Evolutionary conservation across 1,140 invertebrate species (phyloP), one percentile per base, ranked within the genome.

Genomic region (Daktulosphaira vitifoliae): DNA sequence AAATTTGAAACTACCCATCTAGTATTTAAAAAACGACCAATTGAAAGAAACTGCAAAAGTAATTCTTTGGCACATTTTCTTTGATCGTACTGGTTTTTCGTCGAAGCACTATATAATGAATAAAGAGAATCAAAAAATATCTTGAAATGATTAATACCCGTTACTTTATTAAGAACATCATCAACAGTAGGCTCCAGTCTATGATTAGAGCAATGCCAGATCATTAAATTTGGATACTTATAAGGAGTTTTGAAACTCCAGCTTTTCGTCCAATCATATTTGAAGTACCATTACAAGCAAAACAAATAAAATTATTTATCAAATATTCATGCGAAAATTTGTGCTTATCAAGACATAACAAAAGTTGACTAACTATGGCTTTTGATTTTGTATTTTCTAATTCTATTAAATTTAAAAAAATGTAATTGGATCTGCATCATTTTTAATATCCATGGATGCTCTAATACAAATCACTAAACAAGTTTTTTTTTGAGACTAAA

Each of bases 181-280:
- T 50, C 23, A 26, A 50, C 23, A 50, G 23, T 15, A 26, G 26
- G 48, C 13, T 50, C 23, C 8, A 50, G 48, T 25, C 48, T 25
- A 26, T 50, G 48, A 50, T 50, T 50, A 50, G 48, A 50, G 48
- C 48, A 50, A 50, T 50, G 48, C 48, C 48, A 50, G 22, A 50
- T 25, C 22, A 50, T n/a, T 26, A 50, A 50, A 50, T 50, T 25
- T 15, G 48, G 23, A 50, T 50, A 50, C 26, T 50, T 50, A 5
- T 50, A 13, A 26, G 48, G 16, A 50, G 48, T 50, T 50, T 26
- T 50, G 13, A 22, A 9, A 50, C 23, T n/a, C 48, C 48, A 26
- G 48, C 15, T 50, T 50, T 50, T 50, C 23, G 23, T 3, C 48
- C 48, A 50, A 50, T 50, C 48, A 50, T 50, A 50, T 50, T 26